phyloP scores from a whole-genome alignment of 2,797 vertebrate species.

The Enteromius anoplus region DNA sequence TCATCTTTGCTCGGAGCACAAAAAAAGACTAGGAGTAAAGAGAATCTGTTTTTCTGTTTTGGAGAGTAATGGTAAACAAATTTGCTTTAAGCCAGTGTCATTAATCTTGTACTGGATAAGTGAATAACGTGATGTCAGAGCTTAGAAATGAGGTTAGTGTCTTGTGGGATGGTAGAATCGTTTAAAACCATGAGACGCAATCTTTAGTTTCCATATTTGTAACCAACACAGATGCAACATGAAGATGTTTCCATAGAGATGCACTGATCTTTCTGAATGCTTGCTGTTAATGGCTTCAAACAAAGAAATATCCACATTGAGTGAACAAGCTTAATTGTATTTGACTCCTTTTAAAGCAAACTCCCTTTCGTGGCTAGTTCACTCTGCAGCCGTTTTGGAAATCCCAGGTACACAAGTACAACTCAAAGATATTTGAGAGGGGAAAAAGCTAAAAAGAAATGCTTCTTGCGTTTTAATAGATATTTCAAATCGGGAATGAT shows the following conservation, averaged over 20 bases:
- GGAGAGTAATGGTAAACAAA: constrained; percentile 3
- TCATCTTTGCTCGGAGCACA: background rate
- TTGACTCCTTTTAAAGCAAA: background rate
- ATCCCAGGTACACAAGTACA: background rate
- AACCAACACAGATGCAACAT: constrained; percentile 9
- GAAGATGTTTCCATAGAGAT: constrained; percentile 46
- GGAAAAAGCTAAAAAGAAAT: background rate
- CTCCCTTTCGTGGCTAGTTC: background rate
- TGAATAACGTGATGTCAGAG: constrained; percentile 29
- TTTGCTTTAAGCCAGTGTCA: constrained; percentile 9
- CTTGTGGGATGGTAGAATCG: constrained; percentile 18
- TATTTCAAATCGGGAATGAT: background rate
- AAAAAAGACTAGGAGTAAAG: background rate
- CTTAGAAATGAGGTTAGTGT: constrained; percentile 23
- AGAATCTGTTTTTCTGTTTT: background rate
- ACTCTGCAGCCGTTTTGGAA: background rate
- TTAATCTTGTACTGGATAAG: constrained; percentile 33
- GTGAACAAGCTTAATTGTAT: background rate
- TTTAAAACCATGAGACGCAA: background rate
- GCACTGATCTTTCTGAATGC: background rate
- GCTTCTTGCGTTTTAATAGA: background rate
- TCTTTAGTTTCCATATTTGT: constrained; percentile 27
- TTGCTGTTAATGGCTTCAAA: background rate
- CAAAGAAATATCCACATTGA: background rate
- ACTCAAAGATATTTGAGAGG: background rate